Evolutionary conservation across 2,113 vertebrate genomes (phyloP).

Genomic region (Hassar affinis): DNA sequence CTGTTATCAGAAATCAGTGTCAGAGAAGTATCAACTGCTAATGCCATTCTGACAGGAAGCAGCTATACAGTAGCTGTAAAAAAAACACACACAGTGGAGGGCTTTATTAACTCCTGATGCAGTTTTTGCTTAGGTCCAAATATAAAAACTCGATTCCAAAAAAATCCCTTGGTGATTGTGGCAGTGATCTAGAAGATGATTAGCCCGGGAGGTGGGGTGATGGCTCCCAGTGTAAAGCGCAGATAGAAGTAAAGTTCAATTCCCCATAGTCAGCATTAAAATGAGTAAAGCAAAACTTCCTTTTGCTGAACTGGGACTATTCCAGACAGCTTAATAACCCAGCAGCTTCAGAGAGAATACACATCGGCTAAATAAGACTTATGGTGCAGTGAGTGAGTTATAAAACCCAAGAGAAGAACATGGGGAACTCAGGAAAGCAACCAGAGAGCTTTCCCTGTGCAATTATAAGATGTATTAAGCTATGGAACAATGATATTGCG

Average conservation of each 20-base stretch:
- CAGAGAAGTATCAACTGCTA: background rate
- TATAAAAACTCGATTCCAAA: constrained; percentile 30
- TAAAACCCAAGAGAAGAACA: constrained; percentile 27
- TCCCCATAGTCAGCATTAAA: constrained; percentile 47
- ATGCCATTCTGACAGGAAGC: background rate
- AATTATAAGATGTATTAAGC: background rate
- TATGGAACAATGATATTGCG: background rate
- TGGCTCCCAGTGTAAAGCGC: constrained; percentile 36
- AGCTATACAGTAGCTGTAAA: background rate
- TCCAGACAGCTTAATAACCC: constrained; percentile 43
- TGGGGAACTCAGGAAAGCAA: background rate
- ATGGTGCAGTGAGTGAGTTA: constrained; percentile 24
- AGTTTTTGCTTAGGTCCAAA: constrained; percentile 1
- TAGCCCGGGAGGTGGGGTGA: constrained; percentile 20
- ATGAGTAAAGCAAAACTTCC: constrained; percentile 42
- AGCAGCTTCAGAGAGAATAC: constrained; percentile 24
- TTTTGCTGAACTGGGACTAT: constrained; percentile 50
- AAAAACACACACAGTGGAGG: background rate
- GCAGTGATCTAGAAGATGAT: constrained; percentile 41
- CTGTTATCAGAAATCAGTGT: background rate
- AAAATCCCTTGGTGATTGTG: constrained; percentile 41
- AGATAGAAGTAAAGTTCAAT: constrained; percentile 49
- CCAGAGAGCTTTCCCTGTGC: background rate
- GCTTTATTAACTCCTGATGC: constrained; percentile 22
- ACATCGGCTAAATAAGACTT: constrained; percentile 38